phyloP scores from a whole-genome alignment of 2,113 vertebrate species.

The Muntiacus muntjak region DNA sequence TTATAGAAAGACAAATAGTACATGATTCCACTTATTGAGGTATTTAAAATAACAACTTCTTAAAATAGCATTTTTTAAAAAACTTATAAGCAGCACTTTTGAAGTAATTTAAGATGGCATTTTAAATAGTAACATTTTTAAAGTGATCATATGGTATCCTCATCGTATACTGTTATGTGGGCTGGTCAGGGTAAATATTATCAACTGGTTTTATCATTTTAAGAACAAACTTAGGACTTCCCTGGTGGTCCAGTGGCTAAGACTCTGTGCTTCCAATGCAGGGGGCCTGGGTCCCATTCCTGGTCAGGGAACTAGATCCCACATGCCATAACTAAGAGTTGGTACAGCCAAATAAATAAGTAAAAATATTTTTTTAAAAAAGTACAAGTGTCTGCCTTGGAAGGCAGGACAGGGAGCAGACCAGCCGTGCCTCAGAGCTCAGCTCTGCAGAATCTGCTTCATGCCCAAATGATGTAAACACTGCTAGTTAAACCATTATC shows the following conservation, averaged over 20 bases:
- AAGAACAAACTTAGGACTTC: neutral
- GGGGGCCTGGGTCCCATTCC: neutral
- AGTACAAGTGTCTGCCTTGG: neutral
- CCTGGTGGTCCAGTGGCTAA: neutral
- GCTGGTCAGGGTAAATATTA: neutral
- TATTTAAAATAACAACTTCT: neutral
- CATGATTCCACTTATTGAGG: neutral
- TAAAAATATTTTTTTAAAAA: neutral
- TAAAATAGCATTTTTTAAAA: neutral
- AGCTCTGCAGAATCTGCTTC: neutral
- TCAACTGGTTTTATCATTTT: neutral
- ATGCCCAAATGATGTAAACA: neutral
- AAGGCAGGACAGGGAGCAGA: neutral
- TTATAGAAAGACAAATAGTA: neutral
- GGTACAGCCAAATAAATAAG: neutral
- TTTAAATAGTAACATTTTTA: neutral
- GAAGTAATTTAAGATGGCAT: neutral
- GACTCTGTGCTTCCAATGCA: neutral
- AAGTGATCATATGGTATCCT: neutral
- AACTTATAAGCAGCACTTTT: neutral
- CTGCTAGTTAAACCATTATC: neutral
- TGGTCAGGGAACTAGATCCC: neutral
- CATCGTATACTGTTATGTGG: neutral
- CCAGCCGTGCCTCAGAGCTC: neutral
- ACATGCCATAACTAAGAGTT: neutral